Evolutionary conservation across 2,888 invertebrate species (phyloP), one percentile per base, ranked within the genome.

Genomic region (Lithophane ornitopus): DNA sequence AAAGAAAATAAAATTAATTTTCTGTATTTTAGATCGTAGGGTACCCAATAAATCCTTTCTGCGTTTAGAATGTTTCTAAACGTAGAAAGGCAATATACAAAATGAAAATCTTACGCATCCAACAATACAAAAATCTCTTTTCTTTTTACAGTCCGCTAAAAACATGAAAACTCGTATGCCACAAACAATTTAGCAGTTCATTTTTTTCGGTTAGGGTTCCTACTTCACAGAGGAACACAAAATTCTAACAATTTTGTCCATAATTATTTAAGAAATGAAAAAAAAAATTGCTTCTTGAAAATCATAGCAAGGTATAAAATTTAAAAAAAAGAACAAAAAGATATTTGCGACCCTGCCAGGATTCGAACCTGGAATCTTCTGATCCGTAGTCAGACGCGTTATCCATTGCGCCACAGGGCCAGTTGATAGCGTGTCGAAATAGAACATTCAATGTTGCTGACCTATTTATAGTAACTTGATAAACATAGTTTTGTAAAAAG

Each of bases 331-430:
- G 0, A 41, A 8, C 46, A 19, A 78, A 90, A 90, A 89, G 86
- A 9, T 9, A 14, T 16, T n/a, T 2, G 87, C 97, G 97, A 97
- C 97, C 97, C 95, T 97, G 97, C 97, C 97, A 97, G 97, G 97
- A 97, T 97, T 97, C 97, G 97, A 97, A 97, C 97, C 97, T 97
- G 97, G 97, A 97, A 97, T 97, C 97, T 97, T 97, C 97, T 97
- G 97, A 97, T 97, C 97, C 97, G 97, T 97, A 97, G 97, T 97
- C 97, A 97, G 97, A 97, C 97, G 97, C 97, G 97, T 97, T 97
- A 97, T 97, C 97, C 97, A 93, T 97, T 97, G 97, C 97, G 97
- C 97, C 97, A 97, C 97, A 97, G 95, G 97, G 97, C 97, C 97
- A 28, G 87, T 78, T 81, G 68, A 0, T 0, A 0, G 0, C 0